These are phyloP conservation scores for Drosophila guanche DNA, from an alignment of 1,140 invertebrate genomes.

Conservation along the genomic window DNA sequence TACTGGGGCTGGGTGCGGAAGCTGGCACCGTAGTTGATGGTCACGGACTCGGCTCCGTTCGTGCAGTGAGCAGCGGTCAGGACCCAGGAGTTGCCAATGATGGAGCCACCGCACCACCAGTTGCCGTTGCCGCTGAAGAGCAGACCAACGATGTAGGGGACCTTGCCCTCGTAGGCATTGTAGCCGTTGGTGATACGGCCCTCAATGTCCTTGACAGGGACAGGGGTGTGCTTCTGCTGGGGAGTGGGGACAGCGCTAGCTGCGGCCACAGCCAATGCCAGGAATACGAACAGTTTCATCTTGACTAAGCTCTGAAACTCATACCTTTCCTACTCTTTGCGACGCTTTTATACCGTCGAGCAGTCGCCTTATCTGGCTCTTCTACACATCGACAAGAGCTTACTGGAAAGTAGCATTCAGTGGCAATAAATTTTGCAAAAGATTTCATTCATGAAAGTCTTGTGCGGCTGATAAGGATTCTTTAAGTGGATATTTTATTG, in stretches of 20 bases:
- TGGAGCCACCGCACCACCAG: conserved; percentile 86
- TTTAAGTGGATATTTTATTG: too few relatives aligned
- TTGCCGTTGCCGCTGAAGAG: conserved; percentile 67
- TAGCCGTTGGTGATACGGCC: conserved; percentile 79
- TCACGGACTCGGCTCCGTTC: conserved; percentile 40
- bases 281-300: conserved; percentile 43
- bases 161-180: conserved; percentile 81
- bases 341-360: too few relatives aligned
- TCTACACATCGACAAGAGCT: too few relatives aligned
- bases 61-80: conserved; percentile 86
- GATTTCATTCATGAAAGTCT: too few relatives aligned
- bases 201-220: conserved; percentile 50
- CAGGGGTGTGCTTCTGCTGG: conserved; percentile 25
- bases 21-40: conserved; percentile 68
- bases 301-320: conserved; percentile 15
- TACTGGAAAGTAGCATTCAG: too few relatives aligned
- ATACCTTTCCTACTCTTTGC: neutral
- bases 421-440: too few relatives aligned
- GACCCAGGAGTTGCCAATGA: conserved; percentile 85
- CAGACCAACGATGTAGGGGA: conserved; percentile 85
- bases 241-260: conserved; percentile 33
- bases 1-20: conserved; percentile 55
- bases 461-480: too few relatives aligned
- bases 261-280: conserved; percentile 33
- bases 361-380: too few relatives aligned